A percentile compares a stretch with the other conserved stretches of the same genome.
phyloP scores from a whole-genome alignment of 2,888 invertebrate genomes.

The Andrena trimmerana region DNA sequence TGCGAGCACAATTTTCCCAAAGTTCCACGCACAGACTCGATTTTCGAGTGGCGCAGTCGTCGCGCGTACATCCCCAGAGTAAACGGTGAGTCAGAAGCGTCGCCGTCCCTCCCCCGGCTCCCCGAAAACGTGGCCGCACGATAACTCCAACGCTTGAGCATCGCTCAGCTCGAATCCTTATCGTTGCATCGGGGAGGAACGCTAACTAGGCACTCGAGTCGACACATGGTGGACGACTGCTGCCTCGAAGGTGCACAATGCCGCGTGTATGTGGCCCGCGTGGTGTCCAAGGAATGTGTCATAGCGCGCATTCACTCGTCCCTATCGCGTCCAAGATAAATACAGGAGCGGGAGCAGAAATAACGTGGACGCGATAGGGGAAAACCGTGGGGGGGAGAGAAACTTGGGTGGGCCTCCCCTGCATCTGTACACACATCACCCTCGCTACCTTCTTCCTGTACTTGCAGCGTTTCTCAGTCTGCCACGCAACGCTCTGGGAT shows the following conservation, averaged over 20 bases:
- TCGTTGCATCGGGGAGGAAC: conserved; percentile 34
- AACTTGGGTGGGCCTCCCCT: conserved; percentile 13
- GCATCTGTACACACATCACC: background rate
- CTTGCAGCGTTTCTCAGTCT: background rate
- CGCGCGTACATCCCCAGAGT: background rate
- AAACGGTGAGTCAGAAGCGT: conserved; percentile 6
- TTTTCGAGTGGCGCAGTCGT: background rate
- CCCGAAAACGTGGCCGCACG: background rate
- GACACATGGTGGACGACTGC: conserved; percentile 33
- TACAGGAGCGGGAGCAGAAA: conserved; percentile 37
- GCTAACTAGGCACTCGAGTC: conserved; percentile 50
- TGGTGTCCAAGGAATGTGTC: conserved; percentile 43
- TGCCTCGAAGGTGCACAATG: conserved; percentile 9
- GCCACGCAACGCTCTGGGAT: background rate
- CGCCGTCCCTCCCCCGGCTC: background rate
- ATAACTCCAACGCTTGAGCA: background rate
- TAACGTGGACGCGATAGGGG: conserved; percentile 35
- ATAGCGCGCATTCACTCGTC: conserved; percentile 13
- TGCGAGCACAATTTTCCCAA: too few species aligned
- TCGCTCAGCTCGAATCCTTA: conserved; percentile 29
- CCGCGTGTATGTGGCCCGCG: background rate
- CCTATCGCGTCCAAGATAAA: conserved; percentile 48
- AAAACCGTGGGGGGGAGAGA: conserved; percentile 6
- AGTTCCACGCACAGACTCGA: background rate
- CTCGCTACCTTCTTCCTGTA: background rate